A percentile compares a stretch with the other conserved stretches of the same genome.
Conservation (phyloP, 2,797 vertebrate genomes). For the Centropyge bicolor region DNA sequence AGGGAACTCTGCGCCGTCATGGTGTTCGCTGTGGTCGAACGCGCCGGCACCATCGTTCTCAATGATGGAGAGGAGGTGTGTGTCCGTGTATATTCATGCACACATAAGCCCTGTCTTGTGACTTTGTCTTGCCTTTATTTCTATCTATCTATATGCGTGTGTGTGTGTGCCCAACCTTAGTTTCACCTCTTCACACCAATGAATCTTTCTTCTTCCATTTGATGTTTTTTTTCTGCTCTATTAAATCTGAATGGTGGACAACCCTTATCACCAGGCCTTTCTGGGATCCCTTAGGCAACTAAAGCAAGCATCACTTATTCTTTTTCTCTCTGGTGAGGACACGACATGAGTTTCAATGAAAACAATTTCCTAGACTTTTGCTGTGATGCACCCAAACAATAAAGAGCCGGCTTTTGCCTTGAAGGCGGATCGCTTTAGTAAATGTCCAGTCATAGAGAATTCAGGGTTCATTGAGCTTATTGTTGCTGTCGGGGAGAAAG, state of each 20-base stretch:
- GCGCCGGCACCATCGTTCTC: conserved; percentile 96
- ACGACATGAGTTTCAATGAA: conserved; percentile 53
- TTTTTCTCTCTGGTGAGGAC: conserved; percentile 40
- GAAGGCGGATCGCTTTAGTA: conserved; percentile 43
- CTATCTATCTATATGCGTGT: conserved; percentile 28
- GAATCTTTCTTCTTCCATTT: conserved; percentile 61
- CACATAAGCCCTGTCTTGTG: conserved; percentile 24
- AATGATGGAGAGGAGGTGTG: conserved; percentile 98
- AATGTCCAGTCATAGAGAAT: conserved; percentile 45
- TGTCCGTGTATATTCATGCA: conserved; percentile 38
- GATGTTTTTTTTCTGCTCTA: conserved; percentile 79
- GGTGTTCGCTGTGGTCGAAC: conserved; percentile 98
- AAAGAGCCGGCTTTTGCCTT: conserved; percentile 38
- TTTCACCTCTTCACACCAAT: conserved; percentile 58
- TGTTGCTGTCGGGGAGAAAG: conserved; percentile 18
- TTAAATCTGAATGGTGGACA: conserved; percentile 75
- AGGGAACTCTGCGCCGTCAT: conserved; percentile 98
- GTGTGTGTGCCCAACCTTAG: conserved; percentile 32
- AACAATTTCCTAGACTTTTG: conserved; percentile 45
- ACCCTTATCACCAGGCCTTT: conserved; percentile 43
- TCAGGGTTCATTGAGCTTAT: conserved; percentile 45
- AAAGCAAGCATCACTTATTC: conserved; percentile 61
- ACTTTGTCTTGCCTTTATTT: conserved; percentile 22
- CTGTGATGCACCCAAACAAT: conserved; percentile 63
- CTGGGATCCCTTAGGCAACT: conserved; percentile 54